Evolutionary conservation across 2,113 vertebrate genomes (phyloP), one percentile per base, ranked within the genome.

Genomic region (Saimiri boliviensis): DNA sequence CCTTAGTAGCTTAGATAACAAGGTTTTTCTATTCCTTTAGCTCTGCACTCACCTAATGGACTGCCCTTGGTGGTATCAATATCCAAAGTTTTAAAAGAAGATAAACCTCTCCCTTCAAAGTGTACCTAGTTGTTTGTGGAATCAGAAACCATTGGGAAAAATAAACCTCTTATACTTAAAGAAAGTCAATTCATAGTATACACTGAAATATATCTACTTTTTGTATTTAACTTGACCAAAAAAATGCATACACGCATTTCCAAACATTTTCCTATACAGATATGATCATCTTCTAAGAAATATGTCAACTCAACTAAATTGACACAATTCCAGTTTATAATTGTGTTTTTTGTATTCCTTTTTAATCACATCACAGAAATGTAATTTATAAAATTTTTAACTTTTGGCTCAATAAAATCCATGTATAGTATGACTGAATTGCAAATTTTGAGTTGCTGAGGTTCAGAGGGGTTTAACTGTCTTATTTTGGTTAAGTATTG

Each of bases 41-140:
- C 40, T 96, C 52, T 91, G 20, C 47, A 92, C 5, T 93, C 86
- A 73, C 17, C 60, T 68, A 91, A 85, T 73, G 16, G 66, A n/a
- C 81, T 97, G 54, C 56, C 73, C 32, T 63, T 90, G 27, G 32
- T 19, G 90, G 63, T 80, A 87, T 77, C 85, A 97, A 95, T 81
- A 93, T 6, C 27, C 88, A 97, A 66, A 5, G 37, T 94, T 98
- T 97, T 54, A 96, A 60, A 97, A 97, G 40, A 92, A 94, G 56
- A n/a, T 45, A 96, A 97, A 95, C 20, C 88, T 88, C n/a, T 94
- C 84, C 74, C 81, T 87, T 96, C 21, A 73, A 80, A 92, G 93
- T 2, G 1, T 1, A 91, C 30, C 89, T 93, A 92, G 1, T 32
- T 42, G 95, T 25, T 23, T 96, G 20, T 54, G 13, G 49, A 89